Evolutionary conservation across 92 coral and sea anemone species (phyloP).

Genomic region (Epizoanthus scotinus): DNA sequence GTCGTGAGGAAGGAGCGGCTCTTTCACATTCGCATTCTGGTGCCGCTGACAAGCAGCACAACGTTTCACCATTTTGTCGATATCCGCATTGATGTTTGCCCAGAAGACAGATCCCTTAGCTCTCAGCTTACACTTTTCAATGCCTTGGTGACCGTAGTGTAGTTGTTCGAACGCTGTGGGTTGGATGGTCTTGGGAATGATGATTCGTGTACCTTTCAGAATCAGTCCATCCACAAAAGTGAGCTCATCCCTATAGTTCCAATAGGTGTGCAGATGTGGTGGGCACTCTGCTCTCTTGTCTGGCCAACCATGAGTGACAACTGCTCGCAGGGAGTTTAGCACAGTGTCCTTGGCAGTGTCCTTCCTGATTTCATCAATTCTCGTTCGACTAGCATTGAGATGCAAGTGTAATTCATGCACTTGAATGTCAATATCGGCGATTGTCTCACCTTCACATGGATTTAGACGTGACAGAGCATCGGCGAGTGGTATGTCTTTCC

Average conservation of each 20-base stretch:
- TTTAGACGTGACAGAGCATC: slow-evolving; percentile 51
- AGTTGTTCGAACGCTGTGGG: slow-evolving; percentile 14
- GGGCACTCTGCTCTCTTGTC: neutral
- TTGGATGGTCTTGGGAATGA: slow-evolving; percentile 40
- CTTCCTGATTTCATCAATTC: no score
- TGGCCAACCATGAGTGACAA: no score
- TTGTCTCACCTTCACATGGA: slow-evolving; percentile 49
- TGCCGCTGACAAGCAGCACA: slow-evolving; percentile 64
- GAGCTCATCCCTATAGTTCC: slow-evolving; percentile 60
- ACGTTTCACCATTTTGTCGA: slow-evolving; percentile 51
- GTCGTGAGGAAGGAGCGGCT: slow-evolving; percentile 60
- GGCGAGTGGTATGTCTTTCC: slow-evolving; percentile 45
- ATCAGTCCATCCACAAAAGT: slow-evolving; percentile 51
- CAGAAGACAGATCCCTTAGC: slow-evolving; percentile 64
- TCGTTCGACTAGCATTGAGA: no score
- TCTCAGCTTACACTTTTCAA: slow-evolving; percentile 55
- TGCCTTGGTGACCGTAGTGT: slow-evolving; percentile 35
- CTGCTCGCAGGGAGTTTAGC: no score
- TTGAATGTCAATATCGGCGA: neutral
- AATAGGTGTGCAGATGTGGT: slow-evolving; percentile 46
- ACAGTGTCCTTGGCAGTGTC: no score
- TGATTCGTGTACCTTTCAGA: slow-evolving; percentile 42
- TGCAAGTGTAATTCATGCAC: no score
- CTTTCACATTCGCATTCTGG: slow-evolving; percentile 61
- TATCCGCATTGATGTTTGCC: slow-evolving; percentile 52